Evolutionary conservation across 1,140 invertebrate genomes (phyloP).

Genomic region (Ladona fulva): DNA sequence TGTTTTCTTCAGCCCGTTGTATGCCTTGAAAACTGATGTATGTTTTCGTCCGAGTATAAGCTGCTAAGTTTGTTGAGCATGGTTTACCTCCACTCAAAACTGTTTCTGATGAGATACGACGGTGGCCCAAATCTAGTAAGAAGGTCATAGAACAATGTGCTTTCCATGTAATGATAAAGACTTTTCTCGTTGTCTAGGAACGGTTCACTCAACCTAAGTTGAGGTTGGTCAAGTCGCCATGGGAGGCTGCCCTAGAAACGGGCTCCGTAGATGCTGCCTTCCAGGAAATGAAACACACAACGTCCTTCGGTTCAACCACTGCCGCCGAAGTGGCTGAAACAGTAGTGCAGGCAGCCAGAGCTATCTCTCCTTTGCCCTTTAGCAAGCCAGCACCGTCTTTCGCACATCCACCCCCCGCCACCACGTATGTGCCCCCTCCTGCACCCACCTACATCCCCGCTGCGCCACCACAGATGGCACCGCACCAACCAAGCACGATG

Average conservation of each 20-base stretch:
- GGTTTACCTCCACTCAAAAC: no score
- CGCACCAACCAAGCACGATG: background rate
- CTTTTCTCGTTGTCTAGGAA: no score
- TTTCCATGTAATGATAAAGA: no score
- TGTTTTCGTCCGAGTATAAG: no score
- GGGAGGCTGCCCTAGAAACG: constrained; percentile 62
- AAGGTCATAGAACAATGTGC: no score
- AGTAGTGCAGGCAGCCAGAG: constrained; percentile 23
- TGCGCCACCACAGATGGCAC: background rate
- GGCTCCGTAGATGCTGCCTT: constrained; percentile 61
- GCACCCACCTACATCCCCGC: background rate
- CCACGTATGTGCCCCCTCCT: background rate
- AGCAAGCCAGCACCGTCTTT: background rate
- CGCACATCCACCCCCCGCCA: background rate
- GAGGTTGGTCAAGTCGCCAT: constrained; percentile 56
- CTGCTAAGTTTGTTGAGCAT: no score
- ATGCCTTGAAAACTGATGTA: no score
- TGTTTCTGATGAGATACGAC: no score
- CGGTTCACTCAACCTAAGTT: constrained; percentile 47
- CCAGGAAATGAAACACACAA: constrained; percentile 34
- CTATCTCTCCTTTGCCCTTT: background rate
- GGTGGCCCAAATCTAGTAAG: no score
- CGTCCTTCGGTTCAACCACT: constrained; percentile 13
- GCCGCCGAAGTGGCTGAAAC: constrained; percentile 21
- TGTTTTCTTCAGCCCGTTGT: no score